phyloP scores from a whole-genome alignment of 2,113 vertebrate species.

The Stercorarius parasiticus region DNA sequence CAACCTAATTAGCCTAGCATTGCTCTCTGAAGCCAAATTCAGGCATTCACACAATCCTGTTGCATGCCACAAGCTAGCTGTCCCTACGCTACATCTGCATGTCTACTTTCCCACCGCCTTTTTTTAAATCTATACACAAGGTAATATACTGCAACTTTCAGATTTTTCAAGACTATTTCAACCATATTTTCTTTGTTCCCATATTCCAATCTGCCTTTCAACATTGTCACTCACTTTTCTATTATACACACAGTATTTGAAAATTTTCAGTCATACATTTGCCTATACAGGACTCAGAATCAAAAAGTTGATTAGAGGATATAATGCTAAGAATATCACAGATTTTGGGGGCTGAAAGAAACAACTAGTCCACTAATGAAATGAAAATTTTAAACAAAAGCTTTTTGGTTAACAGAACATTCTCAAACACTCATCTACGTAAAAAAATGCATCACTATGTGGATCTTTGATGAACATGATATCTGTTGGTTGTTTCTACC shows the following conservation, averaged over 20 bases:
- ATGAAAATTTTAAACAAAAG: neutral
- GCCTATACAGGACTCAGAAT: neutral
- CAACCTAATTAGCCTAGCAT: neutral
- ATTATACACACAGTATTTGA: neutral
- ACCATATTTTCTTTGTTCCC: neutral
- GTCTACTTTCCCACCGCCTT: neutral
- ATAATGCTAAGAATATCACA: neutral
- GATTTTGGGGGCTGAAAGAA: neutral
- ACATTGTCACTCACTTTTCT: neutral
- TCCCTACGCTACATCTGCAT: neutral
- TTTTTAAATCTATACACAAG: neutral
- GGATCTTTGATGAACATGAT: neutral
- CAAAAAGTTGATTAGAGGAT: neutral
- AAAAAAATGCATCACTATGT: neutral
- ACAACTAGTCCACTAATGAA: neutral
- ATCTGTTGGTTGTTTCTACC: neutral
- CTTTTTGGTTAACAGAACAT: neutral
- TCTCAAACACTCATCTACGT: neutral
- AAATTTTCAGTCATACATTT: neutral
- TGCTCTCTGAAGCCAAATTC: neutral
- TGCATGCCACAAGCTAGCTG: neutral
- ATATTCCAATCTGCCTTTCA: neutral
- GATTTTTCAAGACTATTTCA: neutral
- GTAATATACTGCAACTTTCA: neutral
- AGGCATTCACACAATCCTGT: neutral